These are phyloP conservation scores for Prochilodus magdalenae DNA, from an alignment of 2,113 vertebrate species.

Conservation along the genomic window DNA sequence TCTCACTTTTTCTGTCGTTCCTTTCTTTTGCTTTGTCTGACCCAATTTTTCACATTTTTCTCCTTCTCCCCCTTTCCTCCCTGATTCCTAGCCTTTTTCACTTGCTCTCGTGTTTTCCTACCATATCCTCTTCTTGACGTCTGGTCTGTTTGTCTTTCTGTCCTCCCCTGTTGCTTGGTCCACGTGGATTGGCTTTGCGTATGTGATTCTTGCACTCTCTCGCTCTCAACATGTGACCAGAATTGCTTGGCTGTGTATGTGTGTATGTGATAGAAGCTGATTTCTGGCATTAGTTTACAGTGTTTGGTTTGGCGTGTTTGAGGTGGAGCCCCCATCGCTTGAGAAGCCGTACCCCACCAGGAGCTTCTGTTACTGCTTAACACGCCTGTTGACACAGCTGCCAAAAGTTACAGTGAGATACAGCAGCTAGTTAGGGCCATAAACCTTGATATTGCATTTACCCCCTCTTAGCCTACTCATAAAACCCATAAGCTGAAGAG, in stretches of 20 bases:
- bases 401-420: conserved; percentile 3
- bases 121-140: background rate
- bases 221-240: background rate
- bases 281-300: background rate
- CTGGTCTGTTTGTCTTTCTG: conserved; percentile 2
- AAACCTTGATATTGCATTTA: background rate
- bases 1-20: background rate
- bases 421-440: background rate
- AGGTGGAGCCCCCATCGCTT: conserved; percentile 27
- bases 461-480: background rate
- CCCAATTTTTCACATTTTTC: conserved; percentile 25
- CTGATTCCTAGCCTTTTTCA: background rate
- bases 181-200: background rate
- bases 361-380: conserved; percentile 24
- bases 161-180: conserved; percentile 3
- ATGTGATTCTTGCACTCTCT: background rate
- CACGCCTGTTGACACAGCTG: conserved; percentile 39
- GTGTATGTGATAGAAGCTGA: background rate
- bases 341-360: background rate
- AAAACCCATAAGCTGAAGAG: too few species aligned
- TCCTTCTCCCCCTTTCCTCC: background rate
- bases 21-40: conserved; percentile 8
- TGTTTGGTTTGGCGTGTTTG: conserved; percentile 39
- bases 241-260: background rate
- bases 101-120: background rate